Percentiles rank a stretch among this genome's conserved stretches.
phyloP scores from a whole-genome alignment of 2,113 vertebrate species.

The Syngnathus scovelli region DNA sequence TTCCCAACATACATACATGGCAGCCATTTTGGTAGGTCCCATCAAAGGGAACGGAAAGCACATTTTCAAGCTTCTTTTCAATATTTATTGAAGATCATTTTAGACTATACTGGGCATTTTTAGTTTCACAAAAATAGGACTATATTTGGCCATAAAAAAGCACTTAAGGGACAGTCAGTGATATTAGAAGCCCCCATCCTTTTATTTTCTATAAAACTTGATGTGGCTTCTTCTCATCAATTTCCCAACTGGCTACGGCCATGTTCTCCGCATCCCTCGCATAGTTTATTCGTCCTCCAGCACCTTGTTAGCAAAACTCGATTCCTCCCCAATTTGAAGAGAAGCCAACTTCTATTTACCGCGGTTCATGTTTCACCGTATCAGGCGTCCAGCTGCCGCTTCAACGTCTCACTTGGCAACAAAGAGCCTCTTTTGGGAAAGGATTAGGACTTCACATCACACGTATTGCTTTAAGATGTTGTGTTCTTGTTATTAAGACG shows the following conservation, averaged over 20 bases:
- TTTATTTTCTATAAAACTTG: neutral
- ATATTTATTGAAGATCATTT: too few species aligned
- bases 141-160: too few species aligned
- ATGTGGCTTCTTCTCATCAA: neutral
- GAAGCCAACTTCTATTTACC: neutral
- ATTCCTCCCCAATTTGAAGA: conserved; percentile 7
- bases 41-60: too few species aligned
- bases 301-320: conserved; percentile 1
- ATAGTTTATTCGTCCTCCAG: neutral
- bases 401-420: neutral
- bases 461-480: conserved; percentile 3
- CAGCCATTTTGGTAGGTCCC: too few species aligned
- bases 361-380: neutral
- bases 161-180: too few species aligned
- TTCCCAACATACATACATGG: too few species aligned
- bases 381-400: neutral
- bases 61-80: too few species aligned
- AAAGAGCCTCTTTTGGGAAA: neutral
- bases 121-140: too few species aligned
- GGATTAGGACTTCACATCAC: neutral
- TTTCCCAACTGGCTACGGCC: neutral
- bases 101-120: too few species aligned
- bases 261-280: neutral
- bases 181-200: too few species aligned
- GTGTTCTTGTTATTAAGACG: neutral